These are phyloP conservation scores for Poecilus cupreus DNA, from an alignment of 2,888 invertebrate species.

Conservation along the genomic window DNA sequence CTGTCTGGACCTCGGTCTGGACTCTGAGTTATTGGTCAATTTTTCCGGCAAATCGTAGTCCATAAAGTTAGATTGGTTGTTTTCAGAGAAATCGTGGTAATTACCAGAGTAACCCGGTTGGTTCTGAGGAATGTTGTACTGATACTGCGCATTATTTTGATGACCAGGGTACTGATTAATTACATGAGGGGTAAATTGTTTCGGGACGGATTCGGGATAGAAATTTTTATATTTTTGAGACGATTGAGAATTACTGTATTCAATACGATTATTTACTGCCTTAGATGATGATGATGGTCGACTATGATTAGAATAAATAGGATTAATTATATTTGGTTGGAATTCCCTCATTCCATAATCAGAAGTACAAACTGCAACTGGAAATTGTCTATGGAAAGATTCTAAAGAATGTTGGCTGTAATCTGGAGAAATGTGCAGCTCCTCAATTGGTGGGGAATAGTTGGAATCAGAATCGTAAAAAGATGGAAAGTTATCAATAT, in stretches of 20 bases:
- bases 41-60: constrained; percentile 22
- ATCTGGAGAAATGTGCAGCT: not conserved
- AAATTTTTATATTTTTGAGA: not conserved
- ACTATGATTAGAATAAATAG: not conserved
- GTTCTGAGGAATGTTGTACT: not conserved
- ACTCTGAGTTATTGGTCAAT: not conserved
- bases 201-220: not conserved
- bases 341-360: not conserved
- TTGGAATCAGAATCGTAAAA: constrained; percentile 1
- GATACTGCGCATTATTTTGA: not conserved
- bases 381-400: not conserved
- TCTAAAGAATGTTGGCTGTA: not conserved
- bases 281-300: not conserved
- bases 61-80: not conserved
- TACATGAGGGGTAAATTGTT: not conserved
- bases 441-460: not conserved
- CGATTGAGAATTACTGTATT: not conserved
- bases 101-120: not conserved
- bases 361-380: too few relatives aligned
- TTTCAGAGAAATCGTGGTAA: not conserved
- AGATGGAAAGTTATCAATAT: constrained; percentile 1
- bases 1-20: not conserved
- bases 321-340: not conserved
- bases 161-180: constrained; percentile 17
- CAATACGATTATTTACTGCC: not conserved